These are phyloP conservation scores for Cyanoderma ruficeps DNA, from an alignment of 2,113 vertebrate genomes.

Conservation along the genomic window DNA sequence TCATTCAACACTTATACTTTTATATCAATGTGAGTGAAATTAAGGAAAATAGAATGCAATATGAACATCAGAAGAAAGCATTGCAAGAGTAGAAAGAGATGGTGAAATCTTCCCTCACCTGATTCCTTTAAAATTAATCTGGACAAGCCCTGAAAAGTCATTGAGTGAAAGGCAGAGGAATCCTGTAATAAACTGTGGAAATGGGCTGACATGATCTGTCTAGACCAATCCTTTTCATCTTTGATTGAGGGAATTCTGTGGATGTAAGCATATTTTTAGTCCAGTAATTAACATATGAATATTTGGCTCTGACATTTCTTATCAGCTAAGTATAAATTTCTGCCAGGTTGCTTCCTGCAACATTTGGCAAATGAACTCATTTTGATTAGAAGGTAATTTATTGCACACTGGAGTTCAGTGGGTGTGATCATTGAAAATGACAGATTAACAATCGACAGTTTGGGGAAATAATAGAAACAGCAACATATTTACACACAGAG, in stretches of 20 bases:
- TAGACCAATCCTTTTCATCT: neutral
- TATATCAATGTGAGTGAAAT: neutral
- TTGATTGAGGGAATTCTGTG: neutral
- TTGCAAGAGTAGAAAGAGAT: neutral
- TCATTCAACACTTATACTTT: neutral
- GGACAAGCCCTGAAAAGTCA: neutral
- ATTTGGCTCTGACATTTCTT: conserved; percentile 4
- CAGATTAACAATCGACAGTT: neutral
- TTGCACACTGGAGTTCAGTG: neutral
- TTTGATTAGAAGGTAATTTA: conserved; percentile 33
- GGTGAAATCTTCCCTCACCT: neutral
- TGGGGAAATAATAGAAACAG: neutral
- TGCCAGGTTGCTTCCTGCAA: neutral
- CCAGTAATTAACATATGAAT: neutral
- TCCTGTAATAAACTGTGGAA: neutral
- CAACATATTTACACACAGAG: neutral
- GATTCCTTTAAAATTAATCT: neutral
- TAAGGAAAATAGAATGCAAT: neutral
- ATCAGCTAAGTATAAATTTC: neutral
- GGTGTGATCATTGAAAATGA: conserved; percentile 6
- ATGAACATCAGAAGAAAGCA: neutral
- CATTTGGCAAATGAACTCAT: neutral
- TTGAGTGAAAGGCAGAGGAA: neutral
- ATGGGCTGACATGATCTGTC: neutral
- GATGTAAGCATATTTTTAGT: neutral